These are phyloP conservation scores for Hydrozoanthus gracilis DNA, from an alignment of 92 coral and sea anemone species.

Conservation along the genomic window DNA sequence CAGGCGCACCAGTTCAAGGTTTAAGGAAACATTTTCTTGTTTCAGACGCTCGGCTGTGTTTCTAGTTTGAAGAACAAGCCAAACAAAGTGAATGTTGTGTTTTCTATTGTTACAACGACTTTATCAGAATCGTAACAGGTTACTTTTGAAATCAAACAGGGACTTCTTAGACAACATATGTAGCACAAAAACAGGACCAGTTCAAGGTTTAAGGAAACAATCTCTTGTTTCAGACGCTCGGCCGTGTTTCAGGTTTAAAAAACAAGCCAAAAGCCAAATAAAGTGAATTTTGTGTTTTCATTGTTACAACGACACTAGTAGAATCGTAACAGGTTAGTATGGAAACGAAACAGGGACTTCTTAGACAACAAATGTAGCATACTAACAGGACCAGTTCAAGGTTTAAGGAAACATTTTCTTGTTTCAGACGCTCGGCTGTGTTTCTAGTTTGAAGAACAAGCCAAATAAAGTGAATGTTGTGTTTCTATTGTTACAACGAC, in stretches of 20 bases:
- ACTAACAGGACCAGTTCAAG: neutral
- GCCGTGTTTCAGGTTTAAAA: neutral
- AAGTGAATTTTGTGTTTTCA: neutral
- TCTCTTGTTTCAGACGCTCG: constrained; percentile 19
- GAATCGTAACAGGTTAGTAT: too few relatives aligned
- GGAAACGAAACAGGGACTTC: too few relatives aligned
- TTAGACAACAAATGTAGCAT: neutral
- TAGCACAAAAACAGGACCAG: neutral
- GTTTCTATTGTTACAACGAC: neutral
- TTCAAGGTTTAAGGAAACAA: constrained; percentile 8
- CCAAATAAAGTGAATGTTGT: neutral
- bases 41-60: neutral
- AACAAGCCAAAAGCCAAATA: neutral
- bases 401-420: constrained; percentile 21
- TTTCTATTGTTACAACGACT: neutral
- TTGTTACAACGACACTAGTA: neutral
- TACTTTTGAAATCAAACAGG: too few relatives aligned
- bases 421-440: neutral
- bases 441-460: neutral
- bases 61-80: neutral
- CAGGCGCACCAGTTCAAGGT: constrained; percentile 9
- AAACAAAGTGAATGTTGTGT: neutral
- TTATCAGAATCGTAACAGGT: too few relatives aligned
- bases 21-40: constrained; percentile 24
- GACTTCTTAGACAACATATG: too few relatives aligned